phyloP scores from a whole-genome alignment of 1,140 invertebrate species.

The Saccostrea echinata region DNA sequence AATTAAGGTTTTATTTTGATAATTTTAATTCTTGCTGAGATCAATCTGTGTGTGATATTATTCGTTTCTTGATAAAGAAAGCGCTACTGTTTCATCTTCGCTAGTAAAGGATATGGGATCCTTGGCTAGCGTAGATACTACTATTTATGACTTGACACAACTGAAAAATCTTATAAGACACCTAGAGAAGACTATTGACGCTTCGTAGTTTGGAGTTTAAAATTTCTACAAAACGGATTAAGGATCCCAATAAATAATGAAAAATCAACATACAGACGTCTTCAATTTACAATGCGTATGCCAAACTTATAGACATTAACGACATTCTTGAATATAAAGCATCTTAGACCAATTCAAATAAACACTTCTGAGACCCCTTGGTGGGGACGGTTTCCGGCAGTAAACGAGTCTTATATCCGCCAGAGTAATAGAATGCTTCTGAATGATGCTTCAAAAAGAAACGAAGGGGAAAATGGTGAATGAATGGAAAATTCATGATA shows the following conservation, averaged over 20 bases:
- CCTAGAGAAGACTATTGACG: too few relatives aligned
- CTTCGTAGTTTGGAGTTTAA: too few relatives aligned
- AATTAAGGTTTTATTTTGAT: too few relatives aligned
- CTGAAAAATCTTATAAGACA: too few relatives aligned
- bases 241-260: background rate
- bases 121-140: too few relatives aligned
- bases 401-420: constrained; percentile 24
- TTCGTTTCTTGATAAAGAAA: too few relatives aligned
- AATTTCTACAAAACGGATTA: background rate
- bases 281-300: background rate
- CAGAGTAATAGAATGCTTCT: background rate
- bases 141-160: too few relatives aligned
- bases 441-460: constrained; percentile 17
- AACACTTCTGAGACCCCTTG: background rate
- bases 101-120: too few relatives aligned
- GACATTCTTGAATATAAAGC: background rate
- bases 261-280: background rate
- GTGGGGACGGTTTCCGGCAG: background rate
- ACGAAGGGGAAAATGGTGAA: background rate
- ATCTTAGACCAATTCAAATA: background rate
- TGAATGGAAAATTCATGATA: background rate
- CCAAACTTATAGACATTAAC: background rate
- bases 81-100: too few relatives aligned
- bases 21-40: too few relatives aligned
- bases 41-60: too few relatives aligned